Conservation (phyloP, 2,113 vertebrate genomes). For the Scophthalmus maximus region DNA sequence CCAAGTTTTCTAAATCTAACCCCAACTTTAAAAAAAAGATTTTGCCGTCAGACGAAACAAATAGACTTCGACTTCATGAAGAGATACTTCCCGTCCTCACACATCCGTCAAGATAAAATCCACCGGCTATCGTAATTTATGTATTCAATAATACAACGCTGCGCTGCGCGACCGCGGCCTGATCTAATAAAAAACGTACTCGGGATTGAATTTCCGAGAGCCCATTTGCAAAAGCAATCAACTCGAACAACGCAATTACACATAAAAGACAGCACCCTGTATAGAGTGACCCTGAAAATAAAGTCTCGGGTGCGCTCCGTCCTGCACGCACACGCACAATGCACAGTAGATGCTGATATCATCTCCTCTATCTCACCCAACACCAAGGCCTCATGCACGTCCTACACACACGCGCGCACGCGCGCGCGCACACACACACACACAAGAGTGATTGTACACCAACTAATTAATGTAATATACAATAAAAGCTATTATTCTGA, state of each 20-base stretch:
- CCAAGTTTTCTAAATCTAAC: conserved; percentile 15
- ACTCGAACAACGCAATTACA: conserved; percentile 45
- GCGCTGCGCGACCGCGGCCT: conserved; percentile 40
- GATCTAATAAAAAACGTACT: conserved; percentile 42
- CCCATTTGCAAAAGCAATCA: conserved; percentile 70
- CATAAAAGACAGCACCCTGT: conserved; percentile 52
- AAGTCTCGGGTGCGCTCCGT: background rate
- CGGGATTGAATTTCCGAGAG: conserved; percentile 49
- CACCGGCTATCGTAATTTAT: conserved; percentile 27
- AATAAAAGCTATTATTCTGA: no score
- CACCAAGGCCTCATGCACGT: background rate
- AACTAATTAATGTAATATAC: no score
- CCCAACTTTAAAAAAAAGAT: background rate
- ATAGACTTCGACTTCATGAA: background rate
- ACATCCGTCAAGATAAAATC: conserved; percentile 40
- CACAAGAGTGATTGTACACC: background rate
- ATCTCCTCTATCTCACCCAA: background rate
- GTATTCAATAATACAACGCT: conserved; percentile 44
- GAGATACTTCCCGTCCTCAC: background rate
- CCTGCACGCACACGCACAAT: conserved; percentile 4
- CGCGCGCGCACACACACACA: conserved; percentile 1
- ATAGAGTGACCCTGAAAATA: conserved; percentile 44
- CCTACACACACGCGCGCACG: conserved; percentile 10
- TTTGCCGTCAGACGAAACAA: background rate
- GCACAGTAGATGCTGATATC: conserved; percentile 16